A percentile compares a stretch with the other conserved stretches of the same genome.
These are phyloP conservation scores for Theretra japonica DNA, from an alignment of 2,888 invertebrate species.

Conservation along the genomic window DNA sequence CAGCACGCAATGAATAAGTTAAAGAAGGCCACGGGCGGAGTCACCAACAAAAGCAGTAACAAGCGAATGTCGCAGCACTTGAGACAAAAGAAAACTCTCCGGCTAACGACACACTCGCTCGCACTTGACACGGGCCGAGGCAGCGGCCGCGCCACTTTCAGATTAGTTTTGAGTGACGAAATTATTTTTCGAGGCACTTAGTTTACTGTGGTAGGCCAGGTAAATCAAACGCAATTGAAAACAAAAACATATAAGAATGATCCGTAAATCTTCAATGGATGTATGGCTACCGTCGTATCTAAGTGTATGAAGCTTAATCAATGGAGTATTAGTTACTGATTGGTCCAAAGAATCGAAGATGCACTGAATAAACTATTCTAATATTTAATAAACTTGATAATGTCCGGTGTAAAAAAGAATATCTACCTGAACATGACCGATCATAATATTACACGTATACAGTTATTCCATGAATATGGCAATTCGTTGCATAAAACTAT, in stretches of 20 bases:
- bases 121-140: conserved; percentile 58
- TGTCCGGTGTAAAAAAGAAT: too few species aligned
- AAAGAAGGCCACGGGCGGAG: conserved; percentile 65
- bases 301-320: too few species aligned
- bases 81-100: conserved; percentile 74
- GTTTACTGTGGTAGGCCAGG: neutral
- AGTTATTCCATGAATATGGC: too few species aligned
- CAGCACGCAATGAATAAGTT: conserved; percentile 69
- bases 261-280: too few species aligned
- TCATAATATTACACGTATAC: too few species aligned
- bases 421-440: too few species aligned
- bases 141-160: conserved; percentile 40
- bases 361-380: too few species aligned
- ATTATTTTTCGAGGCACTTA: conserved; percentile 37
- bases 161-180: conserved; percentile 47
- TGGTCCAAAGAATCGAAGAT: too few species aligned
- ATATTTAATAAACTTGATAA: too few species aligned
- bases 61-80: conserved; percentile 64
- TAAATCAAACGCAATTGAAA: neutral
- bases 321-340: too few species aligned
- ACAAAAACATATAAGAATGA: neutral
- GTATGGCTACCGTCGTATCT: too few species aligned
- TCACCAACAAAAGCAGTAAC: conserved; percentile 69
- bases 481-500: too few species aligned
- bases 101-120: conserved; percentile 69